Conservation (phyloP, 1,140 invertebrate genomes). For the Procambarus virginalis region DNA sequence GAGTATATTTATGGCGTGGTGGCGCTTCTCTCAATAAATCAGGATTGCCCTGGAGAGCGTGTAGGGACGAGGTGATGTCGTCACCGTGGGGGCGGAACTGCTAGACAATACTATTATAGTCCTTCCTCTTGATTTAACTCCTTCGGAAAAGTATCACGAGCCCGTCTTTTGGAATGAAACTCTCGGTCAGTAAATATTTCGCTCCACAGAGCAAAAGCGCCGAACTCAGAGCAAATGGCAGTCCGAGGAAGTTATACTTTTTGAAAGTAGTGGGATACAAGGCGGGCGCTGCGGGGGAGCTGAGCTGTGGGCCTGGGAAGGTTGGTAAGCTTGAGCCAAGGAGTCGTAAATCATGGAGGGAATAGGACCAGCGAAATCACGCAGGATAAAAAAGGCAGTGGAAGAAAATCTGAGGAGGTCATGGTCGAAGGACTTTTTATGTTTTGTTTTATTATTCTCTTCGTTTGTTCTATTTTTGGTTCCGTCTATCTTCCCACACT, state of each 20-base stretch:
- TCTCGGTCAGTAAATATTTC: background rate
- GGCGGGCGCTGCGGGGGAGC: background rate
- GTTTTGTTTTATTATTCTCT: background rate
- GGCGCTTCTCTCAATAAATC: conserved; percentile 54
- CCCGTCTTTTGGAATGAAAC: background rate
- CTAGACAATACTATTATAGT: background rate
- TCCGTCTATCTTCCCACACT: no score
- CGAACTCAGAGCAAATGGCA: background rate
- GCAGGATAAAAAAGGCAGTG: background rate
- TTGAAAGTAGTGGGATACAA: conserved; percentile 14
- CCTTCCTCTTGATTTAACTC: background rate
- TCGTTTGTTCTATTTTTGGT: background rate
- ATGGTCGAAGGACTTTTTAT: background rate
- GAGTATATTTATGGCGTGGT: conserved; percentile 43
- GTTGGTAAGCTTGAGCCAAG: conserved; percentile 41
- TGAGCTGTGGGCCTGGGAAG: conserved; percentile 1
- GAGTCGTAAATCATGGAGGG: conserved; percentile 35
- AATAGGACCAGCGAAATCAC: conserved; percentile 38
- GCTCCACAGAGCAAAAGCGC: background rate
- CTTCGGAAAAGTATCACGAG: background rate
- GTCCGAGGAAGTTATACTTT: background rate
- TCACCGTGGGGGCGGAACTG: background rate
- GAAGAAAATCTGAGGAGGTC: background rate
- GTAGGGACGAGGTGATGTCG: background rate
- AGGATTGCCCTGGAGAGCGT: conserved; percentile 21